These are phyloP conservation scores for Euproctis similis DNA, from an alignment of 2,888 invertebrate species.

Conservation along the genomic window DNA sequence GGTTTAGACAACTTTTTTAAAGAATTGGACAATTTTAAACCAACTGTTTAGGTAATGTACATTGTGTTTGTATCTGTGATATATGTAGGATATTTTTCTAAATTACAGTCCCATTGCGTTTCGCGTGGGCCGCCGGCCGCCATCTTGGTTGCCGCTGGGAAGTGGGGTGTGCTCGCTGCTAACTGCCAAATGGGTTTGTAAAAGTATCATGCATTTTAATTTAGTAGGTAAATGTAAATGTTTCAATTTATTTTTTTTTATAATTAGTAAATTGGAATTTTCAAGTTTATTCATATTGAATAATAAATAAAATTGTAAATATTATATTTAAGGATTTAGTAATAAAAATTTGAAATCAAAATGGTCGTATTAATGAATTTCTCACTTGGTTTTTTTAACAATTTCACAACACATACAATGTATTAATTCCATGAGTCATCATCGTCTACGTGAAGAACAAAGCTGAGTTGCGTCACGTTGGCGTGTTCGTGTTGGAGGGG, in stretches of 20 bases:
- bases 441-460: conserved; percentile 52
- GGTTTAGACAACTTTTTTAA: conserved; percentile 80
- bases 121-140: conserved; percentile 74
- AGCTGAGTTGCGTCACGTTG: conserved; percentile 41
- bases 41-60: conserved; percentile 57
- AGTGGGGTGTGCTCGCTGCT: conserved; percentile 75
- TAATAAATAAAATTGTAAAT: conserved; percentile 63
- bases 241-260: conserved; percentile 60
- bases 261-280: conserved; percentile 61
- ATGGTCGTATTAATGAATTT: conserved; percentile 46
- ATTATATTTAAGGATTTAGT: conserved; percentile 68
- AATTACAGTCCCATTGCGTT: conserved; percentile 76
- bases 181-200: conserved; percentile 76
- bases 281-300: conserved; percentile 72
- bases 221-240: conserved; percentile 52
- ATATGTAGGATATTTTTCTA: conserved; percentile 75
- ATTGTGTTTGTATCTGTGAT: conserved; percentile 65
- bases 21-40: conserved; percentile 77
- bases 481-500: conserved; percentile 37
- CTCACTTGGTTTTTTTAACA: conserved; percentile 41
- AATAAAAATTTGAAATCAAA: conserved; percentile 54
- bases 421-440: conserved; percentile 74
- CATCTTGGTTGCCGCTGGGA: conserved; percentile 77
- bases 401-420: conserved; percentile 64
- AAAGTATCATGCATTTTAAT: conserved; percentile 72